phyloP scores from a whole-genome alignment of 2,888 invertebrate genomes.

The Cosmorhoe ocellata region DNA sequence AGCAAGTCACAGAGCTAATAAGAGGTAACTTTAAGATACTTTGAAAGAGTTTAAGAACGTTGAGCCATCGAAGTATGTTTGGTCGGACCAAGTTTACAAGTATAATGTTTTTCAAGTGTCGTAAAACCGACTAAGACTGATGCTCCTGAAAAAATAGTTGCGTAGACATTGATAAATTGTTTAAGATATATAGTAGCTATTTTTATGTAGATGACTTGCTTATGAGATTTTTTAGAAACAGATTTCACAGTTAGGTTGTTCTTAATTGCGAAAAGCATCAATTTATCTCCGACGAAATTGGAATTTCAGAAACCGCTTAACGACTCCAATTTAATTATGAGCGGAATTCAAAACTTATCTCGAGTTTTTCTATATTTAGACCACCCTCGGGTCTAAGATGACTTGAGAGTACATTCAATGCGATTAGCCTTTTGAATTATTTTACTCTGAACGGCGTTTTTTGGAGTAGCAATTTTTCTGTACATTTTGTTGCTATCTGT shows the following conservation, averaged over 20 bases:
- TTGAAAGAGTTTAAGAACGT: conserved; percentile 12
- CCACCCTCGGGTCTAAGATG: conserved; percentile 36
- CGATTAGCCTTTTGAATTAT: conserved; percentile 47
- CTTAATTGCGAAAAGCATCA: conserved; percentile 28
- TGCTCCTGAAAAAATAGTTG: too few relatives aligned
- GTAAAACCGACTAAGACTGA: too few relatives aligned
- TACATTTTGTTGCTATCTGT: too few relatives aligned
- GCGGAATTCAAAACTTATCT: conserved; percentile 26
- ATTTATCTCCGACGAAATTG: conserved; percentile 34
- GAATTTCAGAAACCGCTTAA: conserved; percentile 36
- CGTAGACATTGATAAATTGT: too few relatives aligned
- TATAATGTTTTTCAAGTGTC: neutral
- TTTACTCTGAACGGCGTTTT: conserved; percentile 24
- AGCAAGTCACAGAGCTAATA: conserved; percentile 22
- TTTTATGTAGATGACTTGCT: neutral
- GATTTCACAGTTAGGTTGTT: neutral
- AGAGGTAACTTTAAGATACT: conserved; percentile 20
- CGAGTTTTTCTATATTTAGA: conserved; percentile 42
- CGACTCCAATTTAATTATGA: conserved; percentile 39
- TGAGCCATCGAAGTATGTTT: conserved; percentile 12
- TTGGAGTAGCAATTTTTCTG: too few relatives aligned
- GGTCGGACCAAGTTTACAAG: conserved; percentile 8
- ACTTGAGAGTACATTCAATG: conserved; percentile 35
- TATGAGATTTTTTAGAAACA: conserved; percentile 3
- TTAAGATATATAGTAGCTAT: too few relatives aligned